phyloP scores from a whole-genome alignment of 2,113 vertebrate genomes.

The Emydocephalus ijimae region DNA sequence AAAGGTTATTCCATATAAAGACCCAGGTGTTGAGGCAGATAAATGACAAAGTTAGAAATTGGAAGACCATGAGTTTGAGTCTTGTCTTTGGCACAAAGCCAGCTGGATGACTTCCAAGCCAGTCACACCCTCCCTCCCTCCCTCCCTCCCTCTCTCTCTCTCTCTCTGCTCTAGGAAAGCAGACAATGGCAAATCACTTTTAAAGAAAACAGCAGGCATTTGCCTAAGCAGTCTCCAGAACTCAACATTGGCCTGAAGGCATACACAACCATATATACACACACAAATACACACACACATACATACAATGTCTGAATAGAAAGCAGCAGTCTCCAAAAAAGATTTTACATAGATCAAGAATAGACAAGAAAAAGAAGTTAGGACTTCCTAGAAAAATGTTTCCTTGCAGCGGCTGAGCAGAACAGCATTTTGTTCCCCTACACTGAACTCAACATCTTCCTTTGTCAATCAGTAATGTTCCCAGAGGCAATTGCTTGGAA shows the following conservation, averaged over 20 bases:
- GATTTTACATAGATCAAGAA: not conserved
- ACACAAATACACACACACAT: not conserved
- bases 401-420: not conserved
- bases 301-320: not conserved
- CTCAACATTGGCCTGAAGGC: not conserved
- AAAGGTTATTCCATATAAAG: not conserved
- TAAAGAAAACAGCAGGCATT: not conserved
- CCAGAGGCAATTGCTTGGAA: conserved; percentile 11
- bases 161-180: not conserved
- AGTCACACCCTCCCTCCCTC: too few species aligned
- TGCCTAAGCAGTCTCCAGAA: not conserved
- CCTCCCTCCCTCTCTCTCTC: too few species aligned
- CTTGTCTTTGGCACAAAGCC: not conserved
- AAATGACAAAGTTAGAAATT: not conserved
- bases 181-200: not conserved
- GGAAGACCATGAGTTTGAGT: not conserved
- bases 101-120: not conserved
- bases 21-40: not conserved
- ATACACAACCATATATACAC: not conserved
- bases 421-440: conserved; percentile 12
- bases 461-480: conserved; percentile 11
- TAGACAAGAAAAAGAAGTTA: not conserved
- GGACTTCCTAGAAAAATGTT: not conserved
- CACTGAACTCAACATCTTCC: conserved; percentile 1
- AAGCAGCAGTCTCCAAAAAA: not conserved